Evolutionary conservation across 2,113 vertebrate genomes (phyloP).

Genomic region (Oncorhynchus clarkii): DNA sequence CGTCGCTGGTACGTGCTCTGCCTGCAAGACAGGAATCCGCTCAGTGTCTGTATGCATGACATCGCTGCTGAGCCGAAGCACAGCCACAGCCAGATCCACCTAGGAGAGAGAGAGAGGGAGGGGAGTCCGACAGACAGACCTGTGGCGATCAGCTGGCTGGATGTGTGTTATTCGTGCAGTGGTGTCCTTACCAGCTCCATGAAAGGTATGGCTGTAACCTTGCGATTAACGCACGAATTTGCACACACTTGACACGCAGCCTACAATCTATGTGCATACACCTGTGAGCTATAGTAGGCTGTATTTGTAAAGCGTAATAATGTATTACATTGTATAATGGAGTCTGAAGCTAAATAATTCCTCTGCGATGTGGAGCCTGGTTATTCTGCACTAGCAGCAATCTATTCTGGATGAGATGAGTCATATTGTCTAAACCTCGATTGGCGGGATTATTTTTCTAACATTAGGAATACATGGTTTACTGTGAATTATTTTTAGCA

Average conservation of each 20-base stretch:
- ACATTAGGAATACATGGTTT: background rate
- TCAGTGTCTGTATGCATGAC: background rate
- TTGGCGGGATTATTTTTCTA: background rate
- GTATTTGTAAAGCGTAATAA: too few relatives aligned
- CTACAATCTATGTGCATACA: too few relatives aligned
- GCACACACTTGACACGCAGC: background rate
- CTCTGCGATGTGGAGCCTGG: background rate
- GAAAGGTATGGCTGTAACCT: conserved; percentile 9
- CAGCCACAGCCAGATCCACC: background rate
- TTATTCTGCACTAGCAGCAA: too few relatives aligned
- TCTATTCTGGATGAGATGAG: background rate
- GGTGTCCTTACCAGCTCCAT: background rate
- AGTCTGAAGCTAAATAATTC: background rate
- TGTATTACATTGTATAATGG: too few relatives aligned
- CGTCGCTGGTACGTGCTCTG: conserved; percentile 1
- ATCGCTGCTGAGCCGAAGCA: background rate
- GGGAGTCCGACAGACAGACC: background rate
- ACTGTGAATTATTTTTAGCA: background rate
- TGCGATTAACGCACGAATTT: background rate
- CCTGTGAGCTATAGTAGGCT: too few relatives aligned
- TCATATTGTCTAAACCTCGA: background rate
- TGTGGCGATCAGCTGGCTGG: background rate
- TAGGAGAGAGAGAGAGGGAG: background rate
- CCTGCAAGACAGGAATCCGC: background rate
- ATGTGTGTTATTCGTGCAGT: background rate